Conservation (phyloP, 1,140 invertebrate species). For the Anthonomus grandis region DNA sequence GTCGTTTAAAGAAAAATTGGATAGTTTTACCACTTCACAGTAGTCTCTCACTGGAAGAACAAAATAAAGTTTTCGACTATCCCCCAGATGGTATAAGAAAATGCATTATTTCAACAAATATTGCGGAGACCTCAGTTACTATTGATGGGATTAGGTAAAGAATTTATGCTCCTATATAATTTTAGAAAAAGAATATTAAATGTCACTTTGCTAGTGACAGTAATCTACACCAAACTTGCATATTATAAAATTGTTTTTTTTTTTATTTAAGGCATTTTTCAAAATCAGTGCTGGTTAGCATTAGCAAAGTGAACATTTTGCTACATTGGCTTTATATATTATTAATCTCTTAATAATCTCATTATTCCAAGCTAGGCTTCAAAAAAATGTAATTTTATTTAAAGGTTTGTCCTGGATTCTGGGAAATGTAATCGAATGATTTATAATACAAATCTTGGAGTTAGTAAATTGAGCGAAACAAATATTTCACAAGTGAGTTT, state of each 20-base stretch:
- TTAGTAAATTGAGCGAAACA: conserved; percentile 71
- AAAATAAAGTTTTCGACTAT: conserved; percentile 98
- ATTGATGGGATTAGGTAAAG: conserved; percentile 82
- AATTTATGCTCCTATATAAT: neutral
- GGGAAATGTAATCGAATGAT: conserved; percentile 98
- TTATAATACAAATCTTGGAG: conserved; percentile 75
- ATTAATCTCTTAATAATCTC: too few species aligned
- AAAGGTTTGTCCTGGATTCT: conserved; percentile 93
- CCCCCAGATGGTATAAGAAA: conserved; percentile 93
- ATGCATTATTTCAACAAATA: conserved; percentile 98
- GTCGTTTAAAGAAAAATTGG: conserved; percentile 80
- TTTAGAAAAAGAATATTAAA: neutral
- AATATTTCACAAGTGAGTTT: conserved; percentile 74
- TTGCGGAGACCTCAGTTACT: conserved; percentile 98
- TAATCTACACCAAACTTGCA: too few species aligned
- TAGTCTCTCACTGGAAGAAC: conserved; percentile 86
- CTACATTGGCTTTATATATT: too few species aligned
- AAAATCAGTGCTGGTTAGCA: too few species aligned
- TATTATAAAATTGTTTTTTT: too few species aligned
- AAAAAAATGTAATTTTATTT: neutral
- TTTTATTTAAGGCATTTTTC: too few species aligned
- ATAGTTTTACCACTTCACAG: conserved; percentile 95
- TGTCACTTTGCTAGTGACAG: too few species aligned
- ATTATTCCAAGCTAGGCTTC: neutral
- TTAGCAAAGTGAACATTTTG: too few species aligned